Evolutionary conservation across 2,888 invertebrate species (phyloP), one percentile per base, ranked within the genome.

Genomic region (Platypus cylindrus): DNA sequence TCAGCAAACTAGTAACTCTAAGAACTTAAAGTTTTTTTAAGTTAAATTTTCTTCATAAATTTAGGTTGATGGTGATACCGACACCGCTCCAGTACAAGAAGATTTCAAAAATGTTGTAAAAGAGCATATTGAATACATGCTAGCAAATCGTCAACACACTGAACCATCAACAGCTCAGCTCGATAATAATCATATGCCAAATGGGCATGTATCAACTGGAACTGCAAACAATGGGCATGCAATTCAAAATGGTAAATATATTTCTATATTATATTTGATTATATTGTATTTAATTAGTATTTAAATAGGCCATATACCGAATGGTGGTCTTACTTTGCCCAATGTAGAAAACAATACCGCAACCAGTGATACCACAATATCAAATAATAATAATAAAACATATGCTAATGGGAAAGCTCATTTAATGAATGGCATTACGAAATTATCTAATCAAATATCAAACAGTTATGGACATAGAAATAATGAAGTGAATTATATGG

Each of bases 61-160:
- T 12, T 30, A 84, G 85, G 79, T 87, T 38, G 87, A 87, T 52
- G 87, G 87, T 0, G 87, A 87, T 50, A 85, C 87, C 0, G 86
- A 87, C 50, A 73, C 78, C 5, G 63, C 71, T 0, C 75, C 78
- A 5, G 86, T 87, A 0, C 81, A 83, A 51, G 68, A 73, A 16
- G 84, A 85, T 54, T 86, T 86, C 59, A 72, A 75, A 32, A 67
- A 72, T 16, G 72, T 78, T 1, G 66, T 85, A 16, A 64, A 72
- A 12, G 75, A 77, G 43, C 73, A 82, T 52, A 74, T 83, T 58
- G 71, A 75, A 46, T 70, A 71, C 45, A 64, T 75, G 2, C 68
- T 51, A 55, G 57, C 25, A 25, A 51, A 40, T 37, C 43, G 31
- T 20, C 44, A 43, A 17, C 29, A 40, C n/a, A 14, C 17, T 24